These are phyloP conservation scores for Corvus cornix DNA, from an alignment of 2,113 vertebrate species.

Conservation along the genomic window DNA sequence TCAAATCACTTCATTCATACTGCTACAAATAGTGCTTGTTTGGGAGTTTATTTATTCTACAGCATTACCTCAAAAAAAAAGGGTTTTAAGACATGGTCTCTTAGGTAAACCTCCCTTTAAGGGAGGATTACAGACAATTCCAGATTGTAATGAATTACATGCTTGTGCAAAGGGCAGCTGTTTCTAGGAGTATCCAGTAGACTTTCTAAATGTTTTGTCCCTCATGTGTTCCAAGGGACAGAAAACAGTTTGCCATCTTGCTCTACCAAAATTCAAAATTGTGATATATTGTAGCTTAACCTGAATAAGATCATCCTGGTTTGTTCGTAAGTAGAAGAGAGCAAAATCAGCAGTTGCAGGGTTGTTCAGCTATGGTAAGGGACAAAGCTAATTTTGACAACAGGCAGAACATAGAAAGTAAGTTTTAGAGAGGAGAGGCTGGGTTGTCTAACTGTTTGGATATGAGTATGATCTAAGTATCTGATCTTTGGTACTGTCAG, in stretches of 20 bases:
- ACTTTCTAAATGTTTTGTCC: background rate
- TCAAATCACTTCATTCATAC: background rate
- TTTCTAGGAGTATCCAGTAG: background rate
- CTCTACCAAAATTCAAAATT: background rate
- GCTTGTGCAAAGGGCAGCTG: background rate
- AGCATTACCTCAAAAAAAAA: background rate
- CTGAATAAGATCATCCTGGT: background rate
- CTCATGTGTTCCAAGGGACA: background rate
- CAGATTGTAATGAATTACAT: background rate
- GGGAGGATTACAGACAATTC: background rate
- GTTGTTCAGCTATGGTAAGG: background rate
- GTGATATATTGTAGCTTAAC: background rate
- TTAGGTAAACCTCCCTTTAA: background rate
- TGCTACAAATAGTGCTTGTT: background rate
- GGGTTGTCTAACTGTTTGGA: background rate
- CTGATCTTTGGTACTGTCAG: background rate
- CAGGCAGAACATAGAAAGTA: background rate
- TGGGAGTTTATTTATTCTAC: background rate
- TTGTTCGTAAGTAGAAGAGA: background rate
- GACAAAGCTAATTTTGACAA: background rate
- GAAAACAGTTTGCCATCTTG: background rate
- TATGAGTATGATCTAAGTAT: background rate
- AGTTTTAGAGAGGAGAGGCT: background rate
- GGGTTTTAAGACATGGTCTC: accelerated
- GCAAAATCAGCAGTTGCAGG: background rate